Evolutionary conservation across 1,140 invertebrate species (phyloP), one percentile per base, ranked within the genome.

Genomic region (Drosophila ficusphila): DNA sequence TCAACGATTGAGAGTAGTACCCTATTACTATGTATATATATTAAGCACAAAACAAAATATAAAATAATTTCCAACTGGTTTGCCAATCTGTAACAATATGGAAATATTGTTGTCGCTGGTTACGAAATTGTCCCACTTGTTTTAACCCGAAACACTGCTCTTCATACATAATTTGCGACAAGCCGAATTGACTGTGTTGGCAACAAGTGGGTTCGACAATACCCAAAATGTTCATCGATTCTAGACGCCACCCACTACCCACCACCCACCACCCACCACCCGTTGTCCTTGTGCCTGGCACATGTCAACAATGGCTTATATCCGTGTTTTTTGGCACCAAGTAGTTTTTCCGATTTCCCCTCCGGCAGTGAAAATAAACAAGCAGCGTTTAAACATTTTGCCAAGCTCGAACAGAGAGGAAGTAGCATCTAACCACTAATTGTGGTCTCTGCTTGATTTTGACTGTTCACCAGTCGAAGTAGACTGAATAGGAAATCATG

Each of bases 361-460:
- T n/a, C 12, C 47, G 58, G 38, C 9, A 52, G 12, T 11, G 44
- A 14, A 27, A 54, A 67, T 68, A 73, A 73, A 74, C 53, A 75
- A 39, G 61, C 60, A 79, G 62, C 64, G 56, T 53, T 62, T 47
- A 61, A 75, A 61, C 75, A 68, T 71, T 75, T 58, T 61, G 75
- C 67, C 57, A 71, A 48, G 70, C 64, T 62, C 56, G 62, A 62
- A 41, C 70, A 53, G 44, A 16, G 23, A 3, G 12, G 14, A n/a
- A n/a, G n/a, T n/a, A n/a, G n/a, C n/a, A n/a, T 29, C 38, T 31
- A 14, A 9, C 16, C 7, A 67, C 64, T 67, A 68, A 68, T 68
- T 68, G 44, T 21, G 36, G 27, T 25, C 48, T 12, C 21, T 2
- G 29, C n/a, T 7, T 11, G 25, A 8, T 39, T 39, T 61, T 4